Evolutionary conservation across 2,888 invertebrate species (phyloP), one percentile per base, ranked within the genome.

Genomic region (Acronicta psi): DNA sequence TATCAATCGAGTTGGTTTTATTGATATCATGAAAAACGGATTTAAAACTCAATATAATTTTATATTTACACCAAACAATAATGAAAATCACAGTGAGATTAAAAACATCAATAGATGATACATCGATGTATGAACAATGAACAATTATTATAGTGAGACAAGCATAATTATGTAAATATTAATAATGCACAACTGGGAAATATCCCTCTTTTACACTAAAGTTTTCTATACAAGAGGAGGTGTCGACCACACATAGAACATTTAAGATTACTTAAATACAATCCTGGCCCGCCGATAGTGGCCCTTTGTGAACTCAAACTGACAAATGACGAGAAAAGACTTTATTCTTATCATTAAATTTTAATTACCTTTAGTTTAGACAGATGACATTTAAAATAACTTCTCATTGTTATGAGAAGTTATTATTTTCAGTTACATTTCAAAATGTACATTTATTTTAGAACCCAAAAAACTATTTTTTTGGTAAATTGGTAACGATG

Each of bases 51-150:
- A 87, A 84, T 86, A 84, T 82, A 83, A 81, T 87, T 85, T 86
- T 86, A 87, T 90, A 91, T 91, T 90, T 90, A 93, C 89, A 91
- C 80, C 82, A 87, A 92, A 91, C 86, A 89, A 90, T 88, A 86
- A 84, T 83, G 68, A 77, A 87, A 90, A 91, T 92, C 90, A 92
- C 91, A 92, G 90, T 87, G 85, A 91, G 85, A 89, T 85, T 85
- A 81, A 86, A 82, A 83, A 91, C 85, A 87, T 86, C 80, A 82
- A 88, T 83, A 86, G 73, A 83, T 68, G 71, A 79, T 72, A 87
- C 79, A 82, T 80, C 81, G 81, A 84, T 81, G 83, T 77, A 68
- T 74, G 70, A 78, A 78, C 68, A 77, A 74, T 73, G 69, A 81
- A 81, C 78, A 77, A 34, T 34, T 73, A 34, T 34, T 73, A 54